Percentiles rank a stretch among this genome's conserved stretches.
Conservation (phyloP, 1,140 invertebrate genomes). For the Bombus fervidus region DNA sequence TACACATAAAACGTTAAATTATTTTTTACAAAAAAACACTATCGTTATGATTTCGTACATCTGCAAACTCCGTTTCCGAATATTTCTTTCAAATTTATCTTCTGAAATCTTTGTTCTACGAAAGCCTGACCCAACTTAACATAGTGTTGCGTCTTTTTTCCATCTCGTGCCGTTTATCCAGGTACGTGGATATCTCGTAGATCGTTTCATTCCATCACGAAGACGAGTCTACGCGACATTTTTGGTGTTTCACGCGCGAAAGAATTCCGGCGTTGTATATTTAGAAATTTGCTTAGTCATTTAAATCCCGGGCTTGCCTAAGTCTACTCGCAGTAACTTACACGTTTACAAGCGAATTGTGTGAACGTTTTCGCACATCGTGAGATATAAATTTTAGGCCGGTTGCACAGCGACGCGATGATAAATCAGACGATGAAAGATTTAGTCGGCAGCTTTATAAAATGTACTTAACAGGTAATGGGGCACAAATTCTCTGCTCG, state of each 20-base stretch:
- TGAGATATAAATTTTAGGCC: background rate
- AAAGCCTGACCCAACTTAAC: background rate
- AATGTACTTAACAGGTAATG: background rate
- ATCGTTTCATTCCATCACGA: background rate
- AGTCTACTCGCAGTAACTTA: background rate
- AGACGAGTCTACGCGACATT: background rate
- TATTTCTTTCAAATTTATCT: background rate
- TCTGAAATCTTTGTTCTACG: background rate
- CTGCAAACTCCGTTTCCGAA: too few relatives aligned
- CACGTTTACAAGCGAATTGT: background rate
- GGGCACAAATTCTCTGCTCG: background rate
- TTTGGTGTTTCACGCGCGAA: background rate
- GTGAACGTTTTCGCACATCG: background rate
- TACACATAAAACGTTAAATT: too few relatives aligned
- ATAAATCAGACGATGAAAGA: background rate
- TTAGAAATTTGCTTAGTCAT: constrained; percentile 17
- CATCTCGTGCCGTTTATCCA: background rate
- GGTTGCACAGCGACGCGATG: background rate
- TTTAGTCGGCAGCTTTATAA: background rate
- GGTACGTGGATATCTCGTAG: background rate
- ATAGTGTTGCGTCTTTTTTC: background rate
- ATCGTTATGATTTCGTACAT: too few relatives aligned
- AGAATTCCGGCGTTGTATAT: background rate
- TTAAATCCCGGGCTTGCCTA: background rate
- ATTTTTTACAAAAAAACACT: too few relatives aligned